These are phyloP conservation scores for Drosophila paramelanica DNA, from an alignment of 2,888 invertebrate genomes.

Conservation along the genomic window DNA sequence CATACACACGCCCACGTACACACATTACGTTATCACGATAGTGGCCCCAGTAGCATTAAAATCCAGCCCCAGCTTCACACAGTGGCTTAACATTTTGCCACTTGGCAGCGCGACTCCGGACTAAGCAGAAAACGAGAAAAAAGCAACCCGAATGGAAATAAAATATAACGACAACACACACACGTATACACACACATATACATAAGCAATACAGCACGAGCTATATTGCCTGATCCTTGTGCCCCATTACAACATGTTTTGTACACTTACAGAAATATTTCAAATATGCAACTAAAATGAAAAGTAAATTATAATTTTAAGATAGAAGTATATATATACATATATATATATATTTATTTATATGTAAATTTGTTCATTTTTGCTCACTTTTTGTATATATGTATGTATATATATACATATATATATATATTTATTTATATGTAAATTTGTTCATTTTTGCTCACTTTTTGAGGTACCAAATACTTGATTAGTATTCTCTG, in stretches of 20 bases:
- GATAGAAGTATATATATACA: too few species aligned
- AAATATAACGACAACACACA: slow-evolving; percentile 63
- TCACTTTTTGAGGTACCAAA: too few species aligned
- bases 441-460: too few species aligned
- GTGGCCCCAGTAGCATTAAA: slow-evolving; percentile 30
- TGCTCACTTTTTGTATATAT: too few species aligned
- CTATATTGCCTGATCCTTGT: slow-evolving; percentile 27
- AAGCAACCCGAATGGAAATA: slow-evolving; percentile 56
- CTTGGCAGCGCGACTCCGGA: slow-evolving; percentile 60
- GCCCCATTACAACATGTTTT: slow-evolving; percentile 29
- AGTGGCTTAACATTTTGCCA: slow-evolving; percentile 75
- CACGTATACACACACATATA: slow-evolving; percentile 27
- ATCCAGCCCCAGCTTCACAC: slow-evolving; percentile 48
- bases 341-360: too few species aligned
- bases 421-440: too few species aligned
- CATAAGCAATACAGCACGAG: slow-evolving; percentile 34
- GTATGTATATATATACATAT: too few species aligned
- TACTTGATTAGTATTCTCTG: neutral
- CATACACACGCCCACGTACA: neutral
- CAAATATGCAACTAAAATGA: too few species aligned
- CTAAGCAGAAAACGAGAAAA: slow-evolving; percentile 46
- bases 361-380: too few species aligned
- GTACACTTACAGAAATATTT: neutral
- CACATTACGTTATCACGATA: slow-evolving; percentile 5
- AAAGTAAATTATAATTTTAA: too few species aligned